phyloP scores from a whole-genome alignment of 2,888 invertebrate genomes.

The Aplocera efformata region DNA sequence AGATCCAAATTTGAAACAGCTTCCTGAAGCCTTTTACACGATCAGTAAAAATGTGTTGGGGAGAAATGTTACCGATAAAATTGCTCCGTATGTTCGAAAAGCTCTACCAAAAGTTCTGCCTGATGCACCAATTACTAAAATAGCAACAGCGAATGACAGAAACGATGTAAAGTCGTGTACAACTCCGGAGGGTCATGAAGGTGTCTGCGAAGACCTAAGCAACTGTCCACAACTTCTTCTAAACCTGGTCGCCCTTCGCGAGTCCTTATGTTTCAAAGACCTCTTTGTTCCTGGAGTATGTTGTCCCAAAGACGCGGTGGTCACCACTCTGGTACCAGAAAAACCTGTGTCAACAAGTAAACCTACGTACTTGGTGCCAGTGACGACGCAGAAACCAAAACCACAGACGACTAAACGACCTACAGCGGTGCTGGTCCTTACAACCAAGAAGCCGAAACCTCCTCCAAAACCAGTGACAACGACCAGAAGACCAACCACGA shows the following conservation, averaged over 20 bases:
- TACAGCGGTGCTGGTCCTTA: slow-evolving; percentile 50
- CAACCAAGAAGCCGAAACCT: slow-evolving; percentile 53
- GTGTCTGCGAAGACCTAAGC: slow-evolving; percentile 92
- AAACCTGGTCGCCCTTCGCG: slow-evolving; percentile 89
- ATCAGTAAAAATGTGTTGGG: slow-evolving; percentile 88
- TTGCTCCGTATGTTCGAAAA: slow-evolving; percentile 85
- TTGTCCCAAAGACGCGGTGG: slow-evolving; percentile 83
- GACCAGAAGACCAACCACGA: slow-evolving; percentile 45
- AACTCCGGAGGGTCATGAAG: slow-evolving; percentile 89
- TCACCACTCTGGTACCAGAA: slow-evolving; percentile 50
- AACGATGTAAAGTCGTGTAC: slow-evolving; percentile 85
- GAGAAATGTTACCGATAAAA: slow-evolving; percentile 89
- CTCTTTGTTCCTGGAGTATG: slow-evolving; percentile 96
- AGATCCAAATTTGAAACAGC: slow-evolving; percentile 61
- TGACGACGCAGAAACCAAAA: slow-evolving; percentile 59
- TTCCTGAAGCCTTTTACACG: slow-evolving; percentile 88
- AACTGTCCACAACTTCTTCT: slow-evolving; percentile 92
- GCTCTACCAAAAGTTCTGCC: slow-evolving; percentile 67
- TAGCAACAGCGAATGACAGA: slow-evolving; percentile 65
- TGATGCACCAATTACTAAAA: slow-evolving; percentile 66
- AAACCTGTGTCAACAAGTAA: slow-evolving; percentile 60
- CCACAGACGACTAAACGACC: slow-evolving; percentile 43
- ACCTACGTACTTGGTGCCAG: slow-evolving; percentile 66
- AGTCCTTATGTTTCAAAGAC: slow-evolving; percentile 94
- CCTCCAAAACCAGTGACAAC: slow-evolving; percentile 28